Evolutionary conservation across 2,113 vertebrate genomes (phyloP).

Genomic region (Psittacula cyanocephala): DNA sequence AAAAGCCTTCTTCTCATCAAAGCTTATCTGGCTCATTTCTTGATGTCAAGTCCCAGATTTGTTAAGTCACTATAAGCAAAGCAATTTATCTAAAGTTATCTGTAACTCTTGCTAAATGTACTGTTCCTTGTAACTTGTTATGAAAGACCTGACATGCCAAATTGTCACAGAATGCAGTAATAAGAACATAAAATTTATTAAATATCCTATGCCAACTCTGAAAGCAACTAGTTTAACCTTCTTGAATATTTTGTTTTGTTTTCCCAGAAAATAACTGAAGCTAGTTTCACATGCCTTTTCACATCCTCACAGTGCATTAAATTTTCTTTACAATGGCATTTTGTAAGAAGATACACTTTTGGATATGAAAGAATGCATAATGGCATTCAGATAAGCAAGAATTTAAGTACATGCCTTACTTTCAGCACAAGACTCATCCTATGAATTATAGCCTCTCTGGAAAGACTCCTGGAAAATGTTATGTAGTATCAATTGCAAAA

Average conservation of each 20-base stretch:
- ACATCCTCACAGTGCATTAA: background rate
- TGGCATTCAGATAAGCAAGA: background rate
- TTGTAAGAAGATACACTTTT: background rate
- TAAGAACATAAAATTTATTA: background rate
- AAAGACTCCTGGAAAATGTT: background rate
- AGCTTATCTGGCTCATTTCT: background rate
- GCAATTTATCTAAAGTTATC: background rate
- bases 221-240: background rate
- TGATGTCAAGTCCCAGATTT: background rate
- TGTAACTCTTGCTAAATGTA: background rate
- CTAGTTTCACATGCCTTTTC: background rate
- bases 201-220: background rate
- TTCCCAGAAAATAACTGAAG: background rate
- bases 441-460: background rate
- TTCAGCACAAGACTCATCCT: background rate
- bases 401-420: background rate
- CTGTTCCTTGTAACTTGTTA: background rate
- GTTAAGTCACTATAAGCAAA: background rate
- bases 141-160: background rate
- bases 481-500: background rate
- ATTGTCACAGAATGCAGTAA: background rate
- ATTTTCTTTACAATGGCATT: background rate
- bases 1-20: background rate
- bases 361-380: background rate
- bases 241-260: background rate